Evolutionary conservation across 1,140 invertebrate species (phyloP).

Genomic region (Apis dorsata): DNA sequence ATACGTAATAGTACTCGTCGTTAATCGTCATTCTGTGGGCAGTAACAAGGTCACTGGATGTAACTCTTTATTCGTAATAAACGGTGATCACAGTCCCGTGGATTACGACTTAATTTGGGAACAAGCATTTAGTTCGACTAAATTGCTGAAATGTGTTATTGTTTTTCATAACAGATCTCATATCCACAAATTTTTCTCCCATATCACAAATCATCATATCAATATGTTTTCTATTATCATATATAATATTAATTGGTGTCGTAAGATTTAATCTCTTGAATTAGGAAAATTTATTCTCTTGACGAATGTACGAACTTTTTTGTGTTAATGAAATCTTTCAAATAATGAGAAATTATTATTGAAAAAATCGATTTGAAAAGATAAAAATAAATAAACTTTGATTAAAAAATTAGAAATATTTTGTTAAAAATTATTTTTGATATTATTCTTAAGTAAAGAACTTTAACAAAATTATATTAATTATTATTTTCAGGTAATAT

Average conservation of each 20-base stretch:
- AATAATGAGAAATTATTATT: not conserved
- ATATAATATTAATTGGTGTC: not conserved
- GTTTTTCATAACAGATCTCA: not conserved
- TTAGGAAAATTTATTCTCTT: not conserved
- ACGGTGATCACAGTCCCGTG: conserved; percentile 50
- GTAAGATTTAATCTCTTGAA: not conserved
- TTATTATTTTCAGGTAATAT: too few species aligned
- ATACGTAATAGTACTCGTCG: conserved; percentile 57
- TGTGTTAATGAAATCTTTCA: not conserved
- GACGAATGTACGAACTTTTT: not conserved
- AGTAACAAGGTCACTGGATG: conserved; percentile 68
- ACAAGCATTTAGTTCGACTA: conserved; percentile 37
- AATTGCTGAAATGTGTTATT: not conserved
- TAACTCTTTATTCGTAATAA: conserved; percentile 68
- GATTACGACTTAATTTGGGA: conserved; percentile 61
- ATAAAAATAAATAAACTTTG: not conserved
- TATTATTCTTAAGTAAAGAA: too few species aligned
- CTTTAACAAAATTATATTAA: too few species aligned
- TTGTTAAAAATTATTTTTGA: too few species aligned
- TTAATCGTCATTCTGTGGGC: conserved; percentile 64
- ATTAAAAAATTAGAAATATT: not conserved
- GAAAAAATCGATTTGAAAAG: not conserved
- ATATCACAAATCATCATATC: too few species aligned
- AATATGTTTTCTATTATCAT: not conserved
- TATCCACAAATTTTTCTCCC: not conserved